Percentiles rank a stretch among this genome's conserved stretches.
Conservation (phyloP, 2,797 vertebrate genomes). For the Melanotaenia parkinsoni region DNA sequence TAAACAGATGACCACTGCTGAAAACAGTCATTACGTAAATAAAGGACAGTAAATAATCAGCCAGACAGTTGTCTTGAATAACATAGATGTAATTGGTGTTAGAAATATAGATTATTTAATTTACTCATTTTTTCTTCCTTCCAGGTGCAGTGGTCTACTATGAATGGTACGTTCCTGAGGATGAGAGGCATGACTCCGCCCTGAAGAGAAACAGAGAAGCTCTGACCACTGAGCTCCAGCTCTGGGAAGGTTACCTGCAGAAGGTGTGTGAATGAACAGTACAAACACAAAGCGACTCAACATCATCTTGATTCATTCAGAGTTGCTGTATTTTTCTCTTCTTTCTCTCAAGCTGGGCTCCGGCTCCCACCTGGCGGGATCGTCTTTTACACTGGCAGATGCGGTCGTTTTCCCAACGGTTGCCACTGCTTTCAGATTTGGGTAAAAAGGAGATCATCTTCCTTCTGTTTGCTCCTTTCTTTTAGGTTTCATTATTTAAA, state of each 20-base stretch:
- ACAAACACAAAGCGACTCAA: neutral
- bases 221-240: constrained; percentile 67
- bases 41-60: neutral
- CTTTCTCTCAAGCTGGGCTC: constrained; percentile 48
- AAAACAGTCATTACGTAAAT: no score
- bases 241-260: constrained; percentile 80
- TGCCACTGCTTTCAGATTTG: constrained; percentile 69
- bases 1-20: no score
- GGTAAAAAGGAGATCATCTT: constrained; percentile 53
- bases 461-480: neutral
- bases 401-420: constrained; percentile 75
- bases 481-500: neutral
- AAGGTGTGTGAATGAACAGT: constrained; percentile 56
- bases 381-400: constrained; percentile 76
- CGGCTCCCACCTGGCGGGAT: constrained; percentile 64
- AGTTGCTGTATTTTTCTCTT: neutral
- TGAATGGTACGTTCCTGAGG: constrained; percentile 70
- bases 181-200: constrained; percentile 75
- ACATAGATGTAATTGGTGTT: neutral
- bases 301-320: neutral
- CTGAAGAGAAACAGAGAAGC: constrained; percentile 71
- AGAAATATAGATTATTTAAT: no score
- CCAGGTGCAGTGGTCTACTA: constrained; percentile 54
- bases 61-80: neutral
- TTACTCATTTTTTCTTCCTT: neutral